Conservation (phyloP, 2,797 vertebrate species). For the Ateles fusciceps region DNA sequence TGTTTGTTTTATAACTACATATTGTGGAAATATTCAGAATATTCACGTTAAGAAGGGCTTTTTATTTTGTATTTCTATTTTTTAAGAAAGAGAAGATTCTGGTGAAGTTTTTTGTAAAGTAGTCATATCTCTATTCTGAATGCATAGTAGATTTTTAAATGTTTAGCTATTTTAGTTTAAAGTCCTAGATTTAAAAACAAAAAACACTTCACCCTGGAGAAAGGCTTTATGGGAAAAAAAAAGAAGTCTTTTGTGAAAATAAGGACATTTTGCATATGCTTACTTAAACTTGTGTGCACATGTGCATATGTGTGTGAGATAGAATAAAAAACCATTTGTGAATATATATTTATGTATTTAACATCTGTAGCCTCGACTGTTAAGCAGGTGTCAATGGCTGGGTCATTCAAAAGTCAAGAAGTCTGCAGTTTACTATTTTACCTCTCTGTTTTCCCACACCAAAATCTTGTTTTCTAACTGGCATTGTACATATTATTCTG, state of each 20-base stretch:
- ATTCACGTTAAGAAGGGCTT: not conserved
- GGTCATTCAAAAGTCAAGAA: not conserved
- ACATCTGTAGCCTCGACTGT: not conserved
- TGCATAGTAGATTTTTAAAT: slow-evolving; percentile 5
- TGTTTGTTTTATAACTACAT: slow-evolving; percentile 24
- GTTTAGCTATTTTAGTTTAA: not conserved
- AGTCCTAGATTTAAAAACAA: not conserved
- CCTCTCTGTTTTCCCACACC: not conserved
- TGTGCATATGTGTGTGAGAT: not conserved
- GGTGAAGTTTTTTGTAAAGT: slow-evolving; percentile 14
- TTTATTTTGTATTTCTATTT: slow-evolving; percentile 44
- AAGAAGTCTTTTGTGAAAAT: slow-evolving; percentile 14
- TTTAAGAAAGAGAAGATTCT: slow-evolving; percentile 34
- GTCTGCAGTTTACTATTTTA: not conserved
- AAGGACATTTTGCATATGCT: not conserved
- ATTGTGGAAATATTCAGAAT: slow-evolving; percentile 24
- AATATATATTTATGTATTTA: not conserved
- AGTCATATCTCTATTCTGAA: not conserved
- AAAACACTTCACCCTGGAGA: not conserved
- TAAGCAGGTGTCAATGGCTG: not conserved
- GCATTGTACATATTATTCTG: not conserved
- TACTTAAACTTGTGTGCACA: not conserved
- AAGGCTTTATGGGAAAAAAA: not conserved
- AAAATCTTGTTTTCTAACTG: slow-evolving; percentile 12
- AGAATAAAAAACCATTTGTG: not conserved